Conservation (phyloP, 2,113 vertebrate genomes). For the Microcebus murinus region DNA sequence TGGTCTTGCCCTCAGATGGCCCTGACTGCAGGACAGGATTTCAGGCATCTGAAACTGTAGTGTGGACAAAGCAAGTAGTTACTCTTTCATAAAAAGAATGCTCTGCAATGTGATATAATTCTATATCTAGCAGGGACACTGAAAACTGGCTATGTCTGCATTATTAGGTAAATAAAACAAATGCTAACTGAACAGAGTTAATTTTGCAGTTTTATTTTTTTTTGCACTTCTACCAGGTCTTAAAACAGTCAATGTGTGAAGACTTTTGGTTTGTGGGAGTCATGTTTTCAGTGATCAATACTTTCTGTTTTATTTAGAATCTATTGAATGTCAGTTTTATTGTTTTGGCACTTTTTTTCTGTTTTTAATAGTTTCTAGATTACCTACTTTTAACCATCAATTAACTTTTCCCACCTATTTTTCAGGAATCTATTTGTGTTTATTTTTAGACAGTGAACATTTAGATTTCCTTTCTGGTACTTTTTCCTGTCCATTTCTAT, state of each 20-base stretch:
- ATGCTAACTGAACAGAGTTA: conserved; percentile 7
- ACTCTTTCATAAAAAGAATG: neutral
- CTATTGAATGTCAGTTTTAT: conserved; percentile 72
- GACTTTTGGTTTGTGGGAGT: conserved; percentile 76
- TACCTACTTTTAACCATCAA: conserved; percentile 79
- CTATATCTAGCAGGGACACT: neutral
- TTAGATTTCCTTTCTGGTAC: conserved; percentile 69
- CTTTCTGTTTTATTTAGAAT: conserved; percentile 69
- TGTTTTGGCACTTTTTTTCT: conserved; percentile 73
- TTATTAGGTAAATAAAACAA: conserved; percentile 37
- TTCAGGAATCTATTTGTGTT: conserved; percentile 62
- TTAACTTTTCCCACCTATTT: conserved; percentile 55
- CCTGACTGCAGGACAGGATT: neutral
- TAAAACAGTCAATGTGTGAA: conserved; percentile 76
- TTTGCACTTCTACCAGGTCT: conserved; percentile 78
- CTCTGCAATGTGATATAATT: neutral
- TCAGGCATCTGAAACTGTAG: neutral
- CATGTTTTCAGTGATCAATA: conserved; percentile 74
- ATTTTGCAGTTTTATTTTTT: conserved; percentile 1
- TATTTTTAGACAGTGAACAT: conserved; percentile 69
- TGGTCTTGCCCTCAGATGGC: neutral
- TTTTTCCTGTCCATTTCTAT: conserved; percentile 64
- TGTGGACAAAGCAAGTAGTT: neutral
- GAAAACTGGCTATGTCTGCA: neutral
- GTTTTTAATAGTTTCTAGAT: conserved; percentile 78